Evolutionary conservation across 2,797 vertebrate species (phyloP), one percentile per base, ranked within the genome.

Genomic region (Lophius americanus): DNA sequence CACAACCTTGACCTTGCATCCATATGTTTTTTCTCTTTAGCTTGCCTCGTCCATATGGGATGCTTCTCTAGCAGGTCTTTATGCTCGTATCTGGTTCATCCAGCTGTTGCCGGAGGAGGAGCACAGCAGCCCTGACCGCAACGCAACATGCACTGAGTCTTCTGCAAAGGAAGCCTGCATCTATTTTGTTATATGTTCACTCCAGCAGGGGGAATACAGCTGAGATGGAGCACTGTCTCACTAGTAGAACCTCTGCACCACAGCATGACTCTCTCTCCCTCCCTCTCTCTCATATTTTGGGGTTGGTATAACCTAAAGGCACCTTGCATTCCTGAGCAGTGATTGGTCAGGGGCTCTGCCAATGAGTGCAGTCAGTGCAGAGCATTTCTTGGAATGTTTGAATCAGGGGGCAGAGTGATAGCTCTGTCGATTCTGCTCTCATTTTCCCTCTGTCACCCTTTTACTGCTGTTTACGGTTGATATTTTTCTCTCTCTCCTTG

Each of bases 301-400:
- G 92, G 85, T 86, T 92, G 89, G 80, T 89, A 90, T 89, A 92
- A 90, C 86, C 86, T 92, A 92, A 92, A 93, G 91, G 92, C 92
- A 92, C 92, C 89, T 91, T 92, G 91, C 85, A 82, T 88, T 82
- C 67, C 76, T 53, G 51, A 14, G 68, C 75, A 12, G 6, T 49
- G 82, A 93, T 93, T 90, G 91, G 92, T 81, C 48, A 57, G 32
- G 48, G 65, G 43, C 64, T 81, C 52, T 33, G 60, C 92, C 91
- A 91, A 92, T 92, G 74, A 78, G 60, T 77, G 55, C 32, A 56
- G 57, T 10, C 42, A 1, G 64, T 82, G 78, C 68, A 9, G 78
- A 84, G 77, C 42, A 3, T 88, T 86, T 88, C 85, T 85, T 58
- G 72, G 80, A 81, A 67, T 78, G 84, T 90, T 88, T 84, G 82